phyloP scores from a whole-genome alignment of 2,888 invertebrate genomes.

The Deroplatys truncata region DNA sequence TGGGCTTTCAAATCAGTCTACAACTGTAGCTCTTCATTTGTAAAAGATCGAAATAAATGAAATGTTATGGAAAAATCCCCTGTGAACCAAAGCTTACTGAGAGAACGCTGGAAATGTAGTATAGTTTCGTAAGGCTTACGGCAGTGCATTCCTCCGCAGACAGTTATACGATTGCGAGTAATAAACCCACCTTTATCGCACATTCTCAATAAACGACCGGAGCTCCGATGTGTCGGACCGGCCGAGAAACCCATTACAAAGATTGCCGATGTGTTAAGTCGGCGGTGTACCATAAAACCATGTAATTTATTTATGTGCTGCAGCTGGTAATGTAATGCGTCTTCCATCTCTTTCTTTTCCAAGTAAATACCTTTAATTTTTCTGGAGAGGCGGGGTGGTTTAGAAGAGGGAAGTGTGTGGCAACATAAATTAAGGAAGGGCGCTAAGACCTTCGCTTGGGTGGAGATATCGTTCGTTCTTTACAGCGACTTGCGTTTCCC shows the following conservation, averaged over 20 bases:
- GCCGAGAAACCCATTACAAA: not conserved
- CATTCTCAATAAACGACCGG: not conserved
- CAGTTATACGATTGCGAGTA: not conserved
- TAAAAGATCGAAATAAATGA: no score
- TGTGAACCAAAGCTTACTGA: no score
- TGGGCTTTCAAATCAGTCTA: no score
- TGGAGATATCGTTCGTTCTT: not conserved
- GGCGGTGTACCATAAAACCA: not conserved
- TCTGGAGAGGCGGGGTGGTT: not conserved
- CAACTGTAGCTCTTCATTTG: no score
- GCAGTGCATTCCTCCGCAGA: not conserved
- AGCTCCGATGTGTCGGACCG: not conserved
- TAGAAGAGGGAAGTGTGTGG: not conserved
- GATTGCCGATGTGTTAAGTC: not conserved
- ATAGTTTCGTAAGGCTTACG: no score
- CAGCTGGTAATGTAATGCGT: not conserved
- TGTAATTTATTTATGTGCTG: not conserved
- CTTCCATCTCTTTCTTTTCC: not conserved
- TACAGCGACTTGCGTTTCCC: not conserved
- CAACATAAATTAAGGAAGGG: not conserved
- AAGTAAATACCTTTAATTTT: not conserved
- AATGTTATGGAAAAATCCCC: no score
- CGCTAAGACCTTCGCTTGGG: not conserved
- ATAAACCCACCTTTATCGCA: not conserved
- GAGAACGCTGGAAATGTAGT: no score